These are phyloP conservation scores for Cynaeus angustus DNA, from an alignment of 2,888 invertebrate genomes.

Conservation along the genomic window DNA sequence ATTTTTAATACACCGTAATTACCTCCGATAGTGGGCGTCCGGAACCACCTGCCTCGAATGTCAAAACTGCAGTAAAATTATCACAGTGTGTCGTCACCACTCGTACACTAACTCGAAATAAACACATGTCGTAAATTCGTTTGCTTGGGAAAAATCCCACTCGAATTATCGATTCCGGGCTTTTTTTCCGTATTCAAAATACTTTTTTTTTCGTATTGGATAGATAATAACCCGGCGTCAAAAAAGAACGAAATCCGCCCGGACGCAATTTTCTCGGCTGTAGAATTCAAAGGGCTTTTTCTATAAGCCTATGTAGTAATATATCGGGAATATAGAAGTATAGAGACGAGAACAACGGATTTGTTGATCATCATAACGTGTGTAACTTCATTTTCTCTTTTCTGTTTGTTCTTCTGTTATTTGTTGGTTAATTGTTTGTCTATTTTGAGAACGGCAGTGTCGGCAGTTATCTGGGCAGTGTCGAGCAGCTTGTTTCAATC, in stretches of 20 bases:
- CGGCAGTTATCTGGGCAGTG: constrained; percentile 5
- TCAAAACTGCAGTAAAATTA: constrained; percentile 3
- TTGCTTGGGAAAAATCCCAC: constrained; percentile 3
- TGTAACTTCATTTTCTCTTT: constrained; percentile 1
- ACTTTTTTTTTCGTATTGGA: neutral
- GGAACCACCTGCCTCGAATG: neutral
- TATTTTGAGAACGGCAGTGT: constrained; percentile 15
- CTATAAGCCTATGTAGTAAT: neutral
- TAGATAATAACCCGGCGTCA: neutral
- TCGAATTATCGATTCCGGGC: neutral
- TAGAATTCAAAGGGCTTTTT: neutral
- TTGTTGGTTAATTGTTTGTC: constrained; percentile 11
- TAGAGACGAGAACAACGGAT: neutral
- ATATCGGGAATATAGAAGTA: neutral
- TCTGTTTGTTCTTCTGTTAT: neutral
- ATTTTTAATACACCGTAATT: constrained; percentile 11
- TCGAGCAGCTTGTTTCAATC: constrained; percentile 1
- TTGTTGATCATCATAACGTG: neutral
- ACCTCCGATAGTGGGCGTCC: neutral
- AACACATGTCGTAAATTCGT: neutral
- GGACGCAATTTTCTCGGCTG: constrained; percentile 5
- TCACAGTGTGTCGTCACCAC: constrained; percentile 2
- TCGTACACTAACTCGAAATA: neutral
- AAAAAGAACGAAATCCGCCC: constrained; percentile 4
- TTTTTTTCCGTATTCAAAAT: neutral